phyloP scores from a whole-genome alignment of 1,140 invertebrate species.

The Eufriesea mexicana region DNA sequence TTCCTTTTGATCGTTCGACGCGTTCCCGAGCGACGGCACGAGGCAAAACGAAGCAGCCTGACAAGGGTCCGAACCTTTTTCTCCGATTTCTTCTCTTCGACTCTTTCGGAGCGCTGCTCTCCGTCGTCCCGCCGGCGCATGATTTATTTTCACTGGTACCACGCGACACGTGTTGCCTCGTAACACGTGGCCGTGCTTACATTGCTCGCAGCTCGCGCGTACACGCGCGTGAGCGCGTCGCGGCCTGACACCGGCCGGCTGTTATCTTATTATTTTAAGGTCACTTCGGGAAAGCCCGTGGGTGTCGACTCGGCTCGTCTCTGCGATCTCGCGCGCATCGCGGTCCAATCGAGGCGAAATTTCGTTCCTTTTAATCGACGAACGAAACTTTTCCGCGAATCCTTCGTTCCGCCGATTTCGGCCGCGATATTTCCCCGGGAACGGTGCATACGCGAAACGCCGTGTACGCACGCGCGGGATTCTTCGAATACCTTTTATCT shows the following conservation, averaged over 20 bases:
- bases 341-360: no score
- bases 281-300: conserved; percentile 27
- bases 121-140: conserved; percentile 46
- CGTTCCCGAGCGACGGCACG: conserved; percentile 58
- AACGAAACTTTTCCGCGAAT: no score
- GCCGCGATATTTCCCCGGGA: no score
- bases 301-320: neutral
- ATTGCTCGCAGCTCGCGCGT: conserved; percentile 50
- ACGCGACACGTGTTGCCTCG: conserved; percentile 71
- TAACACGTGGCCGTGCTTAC: conserved; percentile 71
- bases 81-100: conserved; percentile 64
- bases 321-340: no score
- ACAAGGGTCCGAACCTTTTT: conserved; percentile 68
- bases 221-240: conserved; percentile 46
- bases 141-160: conserved; percentile 74
- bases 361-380: no score
- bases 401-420: no score
- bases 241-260: conserved; percentile 40
- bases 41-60: conserved; percentile 58
- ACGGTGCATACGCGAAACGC: no score
- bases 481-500: neutral
- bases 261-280: conserved; percentile 69
- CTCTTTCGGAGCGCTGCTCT: conserved; percentile 36
- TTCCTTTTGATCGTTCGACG: conserved; percentile 36
- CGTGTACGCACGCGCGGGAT: no score